phyloP scores from a whole-genome alignment of 2,888 invertebrate genomes.

The Metopia argyrocephala region DNA sequence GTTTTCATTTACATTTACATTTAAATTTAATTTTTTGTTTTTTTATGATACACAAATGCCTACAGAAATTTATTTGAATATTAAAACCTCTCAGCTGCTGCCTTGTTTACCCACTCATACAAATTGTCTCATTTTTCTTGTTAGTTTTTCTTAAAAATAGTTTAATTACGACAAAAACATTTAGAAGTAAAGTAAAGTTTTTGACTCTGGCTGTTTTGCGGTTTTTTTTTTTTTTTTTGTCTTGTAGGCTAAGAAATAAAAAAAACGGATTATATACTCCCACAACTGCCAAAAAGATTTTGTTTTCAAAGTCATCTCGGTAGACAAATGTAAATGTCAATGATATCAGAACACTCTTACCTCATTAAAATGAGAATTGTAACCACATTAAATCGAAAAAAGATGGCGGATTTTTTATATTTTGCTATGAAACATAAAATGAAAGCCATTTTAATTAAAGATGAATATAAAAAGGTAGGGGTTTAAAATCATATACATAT shows the following conservation, averaged over 20 bases:
- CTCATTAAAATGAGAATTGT: background rate
- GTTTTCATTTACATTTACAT: background rate
- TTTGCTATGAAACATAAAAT: no score
- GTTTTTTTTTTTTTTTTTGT: background rate
- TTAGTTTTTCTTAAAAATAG: background rate
- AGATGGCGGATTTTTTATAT: background rate
- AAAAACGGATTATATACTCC: background rate
- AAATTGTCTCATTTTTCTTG: background rate
- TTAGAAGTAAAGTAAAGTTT: background rate
- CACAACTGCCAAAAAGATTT: background rate
- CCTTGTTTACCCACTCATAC: background rate
- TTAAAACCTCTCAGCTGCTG: background rate
- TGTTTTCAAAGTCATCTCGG: background rate
- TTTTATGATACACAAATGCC: no score
- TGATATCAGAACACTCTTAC: background rate
- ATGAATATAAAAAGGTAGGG: background rate
- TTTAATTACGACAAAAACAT: conserved; percentile 26
- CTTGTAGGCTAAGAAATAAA: background rate
- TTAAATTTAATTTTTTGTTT: background rate
- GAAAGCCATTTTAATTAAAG: background rate
- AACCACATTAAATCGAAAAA: background rate
- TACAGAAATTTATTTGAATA: no score
- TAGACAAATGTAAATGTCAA: conserved; percentile 5
- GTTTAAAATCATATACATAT: no score
- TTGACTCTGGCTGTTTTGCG: background rate